Evolutionary conservation across 2,888 invertebrate species (phyloP).

Genomic region (Ormyrus nitidulus): DNA sequence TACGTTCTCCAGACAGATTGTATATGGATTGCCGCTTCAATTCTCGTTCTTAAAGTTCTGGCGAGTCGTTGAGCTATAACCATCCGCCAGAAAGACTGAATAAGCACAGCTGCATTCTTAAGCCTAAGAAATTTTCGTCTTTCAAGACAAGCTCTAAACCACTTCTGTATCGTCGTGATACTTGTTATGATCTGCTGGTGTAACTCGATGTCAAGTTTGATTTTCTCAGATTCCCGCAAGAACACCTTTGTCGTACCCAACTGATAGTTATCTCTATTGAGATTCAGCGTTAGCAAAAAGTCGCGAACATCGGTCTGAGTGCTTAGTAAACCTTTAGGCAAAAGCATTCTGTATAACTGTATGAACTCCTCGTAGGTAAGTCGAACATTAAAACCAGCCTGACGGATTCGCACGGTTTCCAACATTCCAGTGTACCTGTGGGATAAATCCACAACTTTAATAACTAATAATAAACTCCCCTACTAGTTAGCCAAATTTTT

Average conservation of each 20-base stretch:
- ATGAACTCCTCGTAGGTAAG: slow-evolving; percentile 96
- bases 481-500: no score
- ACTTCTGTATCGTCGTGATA: slow-evolving; percentile 93
- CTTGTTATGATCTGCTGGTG: slow-evolving; percentile 96
- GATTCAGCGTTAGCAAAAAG: slow-evolving; percentile 88
- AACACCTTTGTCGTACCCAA: slow-evolving; percentile 93
- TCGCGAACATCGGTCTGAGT: slow-evolving; percentile 90
- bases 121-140: slow-evolving; percentile 86
- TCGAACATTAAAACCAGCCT: slow-evolving; percentile 96
- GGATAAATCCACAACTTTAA: not conserved
- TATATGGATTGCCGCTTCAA: slow-evolving; percentile 80
- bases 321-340: slow-evolving; percentile 91
- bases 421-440: slow-evolving; percentile 95
- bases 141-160: slow-evolving; percentile 90
- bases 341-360: slow-evolving; percentile 91
- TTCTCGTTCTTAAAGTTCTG: slow-evolving; percentile 77
- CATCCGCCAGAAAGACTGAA: slow-evolving; percentile 86
- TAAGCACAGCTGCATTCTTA: slow-evolving; percentile 83
- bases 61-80: slow-evolving; percentile 79
- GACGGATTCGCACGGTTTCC: slow-evolving; percentile 95
- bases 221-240: slow-evolving; percentile 94
- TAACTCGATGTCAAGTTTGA: slow-evolving; percentile 91
- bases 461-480: not conserved
- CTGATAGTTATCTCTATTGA: slow-evolving; percentile 94
- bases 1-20: slow-evolving; percentile 89